phyloP scores from a whole-genome alignment of 2,797 vertebrate species.

The Gouania willdenowi region DNA sequence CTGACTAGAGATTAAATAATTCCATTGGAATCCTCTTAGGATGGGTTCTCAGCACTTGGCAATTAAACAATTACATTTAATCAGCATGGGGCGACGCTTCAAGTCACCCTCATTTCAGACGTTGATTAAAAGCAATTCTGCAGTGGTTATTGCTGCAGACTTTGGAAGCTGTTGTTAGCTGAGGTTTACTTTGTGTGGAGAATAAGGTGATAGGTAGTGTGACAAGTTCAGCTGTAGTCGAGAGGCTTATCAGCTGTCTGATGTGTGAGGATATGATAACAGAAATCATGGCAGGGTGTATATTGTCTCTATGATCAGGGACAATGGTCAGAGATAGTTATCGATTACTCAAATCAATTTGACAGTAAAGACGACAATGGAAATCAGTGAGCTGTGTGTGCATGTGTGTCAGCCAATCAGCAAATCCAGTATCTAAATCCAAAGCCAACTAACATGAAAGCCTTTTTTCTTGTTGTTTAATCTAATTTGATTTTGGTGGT shows the following conservation, averaged over 20 bases:
- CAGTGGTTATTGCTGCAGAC: slow-evolving; percentile 75
- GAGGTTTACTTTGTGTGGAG: slow-evolving; percentile 64
- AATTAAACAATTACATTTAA: slow-evolving; percentile 83
- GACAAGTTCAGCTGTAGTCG: slow-evolving; percentile 60
- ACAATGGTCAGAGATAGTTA: slow-evolving; percentile 63
- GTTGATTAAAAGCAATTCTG: slow-evolving; percentile 81
- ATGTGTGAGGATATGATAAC: slow-evolving; percentile 64
- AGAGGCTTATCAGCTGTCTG: slow-evolving; percentile 53
- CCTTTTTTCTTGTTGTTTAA: too few relatives aligned
- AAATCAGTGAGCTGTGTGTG: slow-evolving; percentile 36
- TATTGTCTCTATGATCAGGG: slow-evolving; percentile 56
- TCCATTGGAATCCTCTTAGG: slow-evolving; percentile 78
- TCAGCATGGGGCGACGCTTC: slow-evolving; percentile 78
- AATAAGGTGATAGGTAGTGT: slow-evolving; percentile 67
- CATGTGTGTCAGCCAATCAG: too few relatives aligned
- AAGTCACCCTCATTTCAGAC: slow-evolving; percentile 80
- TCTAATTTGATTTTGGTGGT: too few relatives aligned
- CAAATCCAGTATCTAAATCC: too few relatives aligned
- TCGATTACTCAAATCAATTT: slow-evolving; percentile 68
- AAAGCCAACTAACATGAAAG: too few relatives aligned
- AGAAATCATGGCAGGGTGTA: slow-evolving; percentile 52
- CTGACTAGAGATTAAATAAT: slow-evolving; percentile 80
- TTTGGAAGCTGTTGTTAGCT: slow-evolving; percentile 68
- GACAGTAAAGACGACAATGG: slow-evolving; percentile 63
- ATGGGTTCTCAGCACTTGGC: slow-evolving; percentile 78